phyloP scores from a whole-genome alignment of 1,140 invertebrate species.

The Aplysia californica region DNA sequence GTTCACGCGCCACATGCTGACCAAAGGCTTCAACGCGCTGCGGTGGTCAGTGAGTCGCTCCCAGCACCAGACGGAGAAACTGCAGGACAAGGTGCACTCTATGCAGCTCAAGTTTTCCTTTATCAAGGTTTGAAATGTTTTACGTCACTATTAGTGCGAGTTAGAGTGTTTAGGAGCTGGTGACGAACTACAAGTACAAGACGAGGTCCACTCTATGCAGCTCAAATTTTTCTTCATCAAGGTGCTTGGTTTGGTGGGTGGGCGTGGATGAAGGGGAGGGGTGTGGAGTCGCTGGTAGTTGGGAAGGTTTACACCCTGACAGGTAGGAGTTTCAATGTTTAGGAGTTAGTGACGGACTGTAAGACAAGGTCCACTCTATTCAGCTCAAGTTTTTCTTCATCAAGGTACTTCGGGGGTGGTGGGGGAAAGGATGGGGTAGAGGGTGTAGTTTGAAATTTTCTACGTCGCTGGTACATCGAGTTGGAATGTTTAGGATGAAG shows the following conservation, averaged over 20 bases:
- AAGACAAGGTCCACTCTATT: too few species aligned
- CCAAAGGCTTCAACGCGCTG: constrained; percentile 12
- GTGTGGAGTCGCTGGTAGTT: neutral
- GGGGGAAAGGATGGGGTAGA: too few species aligned
- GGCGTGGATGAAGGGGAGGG: neutral
- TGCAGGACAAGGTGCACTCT: neutral
- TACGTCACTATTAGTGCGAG: too few species aligned
- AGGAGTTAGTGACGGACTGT: neutral
- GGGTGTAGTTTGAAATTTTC: too few species aligned
- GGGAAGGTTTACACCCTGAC: too few species aligned
- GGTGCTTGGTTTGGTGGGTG: neutral
- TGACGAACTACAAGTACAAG: neutral
- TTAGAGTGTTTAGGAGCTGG: neutral
- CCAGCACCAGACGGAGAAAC: neutral
- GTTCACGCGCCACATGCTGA: neutral
- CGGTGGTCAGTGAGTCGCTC: constrained; percentile 19
- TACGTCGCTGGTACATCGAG: too few species aligned
- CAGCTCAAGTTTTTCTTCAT: too few species aligned
- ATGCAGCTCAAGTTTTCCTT: neutral
- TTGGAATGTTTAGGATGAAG: too few species aligned
- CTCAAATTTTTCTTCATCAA: neutral
- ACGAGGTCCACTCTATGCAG: neutral
- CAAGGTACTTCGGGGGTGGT: too few species aligned
- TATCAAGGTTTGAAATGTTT: neutral
- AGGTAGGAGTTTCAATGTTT: too few species aligned